Percentiles rank a stretch among this genome's conserved stretches.
These are phyloP conservation scores for Microplitis demolitor DNA, from an alignment of 1,140 invertebrate species.

Conservation along the genomic window DNA sequence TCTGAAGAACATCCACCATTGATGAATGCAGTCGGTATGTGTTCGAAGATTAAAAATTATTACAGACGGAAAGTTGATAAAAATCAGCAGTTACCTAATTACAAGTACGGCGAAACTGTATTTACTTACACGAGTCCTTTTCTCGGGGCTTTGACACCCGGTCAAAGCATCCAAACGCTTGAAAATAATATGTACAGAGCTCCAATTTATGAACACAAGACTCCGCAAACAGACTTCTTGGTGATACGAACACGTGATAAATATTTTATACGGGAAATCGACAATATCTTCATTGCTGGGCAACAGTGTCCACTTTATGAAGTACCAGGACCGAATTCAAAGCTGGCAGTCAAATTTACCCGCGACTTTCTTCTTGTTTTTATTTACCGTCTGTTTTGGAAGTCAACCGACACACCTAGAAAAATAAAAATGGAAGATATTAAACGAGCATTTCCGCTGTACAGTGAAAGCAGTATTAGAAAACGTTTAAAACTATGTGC, in stretches of 20 bases:
- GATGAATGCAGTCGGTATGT: slow-evolving; percentile 97
- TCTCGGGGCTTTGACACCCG: slow-evolving; percentile 89
- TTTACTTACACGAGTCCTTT: slow-evolving; percentile 98
- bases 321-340: slow-evolving; percentile 99
- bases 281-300: slow-evolving; percentile 89
- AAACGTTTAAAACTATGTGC: slow-evolving; percentile 97
- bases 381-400: slow-evolving; percentile 98
- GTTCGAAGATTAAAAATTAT: slow-evolving; percentile 98
- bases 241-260: slow-evolving; percentile 89
- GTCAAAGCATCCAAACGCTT: slow-evolving; percentile 89
- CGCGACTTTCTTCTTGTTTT: slow-evolving; percentile 98
- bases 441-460: slow-evolving; percentile 93
- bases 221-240: slow-evolving; percentile 85
- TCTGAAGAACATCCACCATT: slow-evolving; percentile 98
- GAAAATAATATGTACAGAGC: slow-evolving; percentile 99
- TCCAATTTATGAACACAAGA: slow-evolving; percentile 90
- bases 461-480: slow-evolving; percentile 95
- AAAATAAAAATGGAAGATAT: slow-evolving; percentile 99
- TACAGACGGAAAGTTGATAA: slow-evolving; percentile 94
- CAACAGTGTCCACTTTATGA: slow-evolving; percentile 97
- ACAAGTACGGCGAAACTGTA: slow-evolving; percentile 92
- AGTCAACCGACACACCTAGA: slow-evolving; percentile 85
- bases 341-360: slow-evolving; percentile 97
- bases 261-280: slow-evolving; percentile 90
- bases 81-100: slow-evolving; percentile 85